A percentile compares a stretch with the other conserved stretches of the same genome.
phyloP scores from a whole-genome alignment of 2,888 invertebrate genomes.

The Catocala nupta region DNA sequence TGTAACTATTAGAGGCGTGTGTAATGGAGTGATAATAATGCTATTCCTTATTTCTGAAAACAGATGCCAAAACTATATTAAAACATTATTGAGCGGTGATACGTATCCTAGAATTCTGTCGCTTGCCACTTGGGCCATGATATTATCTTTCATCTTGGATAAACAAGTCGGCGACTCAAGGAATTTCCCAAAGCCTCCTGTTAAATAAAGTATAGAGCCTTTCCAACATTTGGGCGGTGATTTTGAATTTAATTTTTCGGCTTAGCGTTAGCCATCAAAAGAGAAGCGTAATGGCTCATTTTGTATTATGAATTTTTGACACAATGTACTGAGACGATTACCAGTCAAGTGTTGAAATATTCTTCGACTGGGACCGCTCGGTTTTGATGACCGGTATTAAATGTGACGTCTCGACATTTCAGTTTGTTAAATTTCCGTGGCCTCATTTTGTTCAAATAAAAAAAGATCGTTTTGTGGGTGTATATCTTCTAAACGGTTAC shows the following conservation, averaged over 20 bases:
- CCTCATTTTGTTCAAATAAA: too few relatives aligned
- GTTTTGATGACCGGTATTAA: not conserved
- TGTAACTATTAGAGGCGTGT: too few relatives aligned
- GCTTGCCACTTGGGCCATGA: conserved; percentile 51
- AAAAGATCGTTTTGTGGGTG: too few relatives aligned
- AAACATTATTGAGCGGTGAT: conserved; percentile 2
- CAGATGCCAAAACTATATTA: too few relatives aligned
- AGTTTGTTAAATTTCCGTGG: too few relatives aligned
- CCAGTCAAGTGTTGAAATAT: conserved; percentile 19
- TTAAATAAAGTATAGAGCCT: conserved; percentile 68
- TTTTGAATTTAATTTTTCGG: conserved; percentile 66
- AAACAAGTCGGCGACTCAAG: conserved; percentile 60
- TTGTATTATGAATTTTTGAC: conserved; percentile 39
- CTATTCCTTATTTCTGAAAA: too few relatives aligned
- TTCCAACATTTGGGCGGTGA: conserved; percentile 56
- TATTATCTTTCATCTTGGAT: conserved; percentile 62
- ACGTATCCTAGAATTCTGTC: conserved; percentile 26
- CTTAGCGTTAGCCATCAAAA: conserved; percentile 45
- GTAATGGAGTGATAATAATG: too few relatives aligned
- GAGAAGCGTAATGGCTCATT: conserved; percentile 45
- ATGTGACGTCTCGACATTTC: not conserved
- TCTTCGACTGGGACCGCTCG: conserved; percentile 5
- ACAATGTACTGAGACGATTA: conserved; percentile 25
- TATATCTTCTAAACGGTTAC: too few relatives aligned
- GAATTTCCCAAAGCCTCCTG: conserved; percentile 61